phyloP scores from a whole-genome alignment of 1,140 invertebrate genomes.

The Condylostylus longicornis region DNA sequence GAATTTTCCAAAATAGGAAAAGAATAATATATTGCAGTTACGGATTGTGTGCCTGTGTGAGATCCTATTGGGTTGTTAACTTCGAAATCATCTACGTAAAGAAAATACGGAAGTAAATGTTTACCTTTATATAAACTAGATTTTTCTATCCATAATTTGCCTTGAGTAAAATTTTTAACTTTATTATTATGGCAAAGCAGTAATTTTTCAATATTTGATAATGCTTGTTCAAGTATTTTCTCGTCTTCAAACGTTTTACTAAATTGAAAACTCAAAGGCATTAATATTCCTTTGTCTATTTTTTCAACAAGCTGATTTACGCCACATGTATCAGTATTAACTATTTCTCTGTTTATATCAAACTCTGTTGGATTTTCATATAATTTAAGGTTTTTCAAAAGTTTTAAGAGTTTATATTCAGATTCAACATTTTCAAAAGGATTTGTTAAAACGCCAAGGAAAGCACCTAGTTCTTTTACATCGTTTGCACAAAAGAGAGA shows the following conservation, averaged over 20 bases:
- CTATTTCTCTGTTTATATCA: conserved; percentile 2
- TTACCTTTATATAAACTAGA: neutral
- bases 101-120: neutral
- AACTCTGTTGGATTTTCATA: conserved; percentile 2
- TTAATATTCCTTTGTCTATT: conserved; percentile 4
- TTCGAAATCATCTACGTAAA: conserved; percentile 10
- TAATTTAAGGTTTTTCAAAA: conserved; percentile 2
- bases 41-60: conserved; percentile 17
- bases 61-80: conserved; percentile 22
- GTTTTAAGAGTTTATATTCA: conserved; percentile 7
- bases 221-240: neutral
- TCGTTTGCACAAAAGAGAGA: neutral
- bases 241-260: conserved; percentile 6
- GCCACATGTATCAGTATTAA: conserved; percentile 1
- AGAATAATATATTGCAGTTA: conserved; percentile 19
- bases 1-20: conserved; percentile 14
- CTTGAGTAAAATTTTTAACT: neutral
- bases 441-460: neutral
- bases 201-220: neutral
- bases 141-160: neutral
- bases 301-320: conserved; percentile 3
- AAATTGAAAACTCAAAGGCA: conserved; percentile 8
- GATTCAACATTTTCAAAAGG: conserved; percentile 6
- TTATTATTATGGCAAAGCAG: too few relatives aligned
- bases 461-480: neutral